Evolutionary conservation across 1,140 invertebrate species (phyloP), one percentile per base, ranked within the genome.

Genomic region (Lethrus apterus): DNA sequence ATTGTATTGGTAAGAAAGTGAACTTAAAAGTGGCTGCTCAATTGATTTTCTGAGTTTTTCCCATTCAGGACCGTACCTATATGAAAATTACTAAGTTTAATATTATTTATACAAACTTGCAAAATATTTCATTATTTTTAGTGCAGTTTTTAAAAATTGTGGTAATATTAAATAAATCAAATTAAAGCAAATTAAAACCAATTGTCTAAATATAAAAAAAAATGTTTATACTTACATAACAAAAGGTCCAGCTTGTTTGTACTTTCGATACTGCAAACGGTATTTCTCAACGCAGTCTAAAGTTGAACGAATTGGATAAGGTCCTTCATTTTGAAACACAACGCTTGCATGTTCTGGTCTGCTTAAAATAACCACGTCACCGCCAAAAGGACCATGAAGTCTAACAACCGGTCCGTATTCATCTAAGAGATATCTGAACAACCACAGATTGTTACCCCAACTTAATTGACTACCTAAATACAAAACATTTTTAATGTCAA

Each of bases 371-470:
- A 80, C 73, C 18, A 80, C 72, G 36, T 80, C 73, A 3, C 70
- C 69, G 1, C 75, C 71, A 21, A 80, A 64, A 0, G 77, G 75
- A 20, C 77, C 78, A 9, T 77, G 71, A 13, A 80, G 66, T 35
- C 78, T 66, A 3, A 80, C 78, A 4, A 81, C 70, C 0, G 78
- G 76, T 2, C 79, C 79, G 45, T 80, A 80, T 51, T 77, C 68
- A 36, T 80, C 71, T 46, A 80, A 78, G 1, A 80, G 57, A 36
- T 67, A 70, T 41, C 60, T 55, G 45, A 64, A 63, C 20, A 65
- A 52, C 18, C 47, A 38, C 41, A 55, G 36, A 32, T 63, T 63
- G 10, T 60, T 60, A 29, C 55, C 52, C 60, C 60, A 66, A 42
- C 51, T 60, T 4, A 64, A 36, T 29, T 63, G 51, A 24, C 58